Base-by-base conservation (phyloP, 2,797 vertebrate genomes). In the Petrocephalus schoutedeni region DNA sequence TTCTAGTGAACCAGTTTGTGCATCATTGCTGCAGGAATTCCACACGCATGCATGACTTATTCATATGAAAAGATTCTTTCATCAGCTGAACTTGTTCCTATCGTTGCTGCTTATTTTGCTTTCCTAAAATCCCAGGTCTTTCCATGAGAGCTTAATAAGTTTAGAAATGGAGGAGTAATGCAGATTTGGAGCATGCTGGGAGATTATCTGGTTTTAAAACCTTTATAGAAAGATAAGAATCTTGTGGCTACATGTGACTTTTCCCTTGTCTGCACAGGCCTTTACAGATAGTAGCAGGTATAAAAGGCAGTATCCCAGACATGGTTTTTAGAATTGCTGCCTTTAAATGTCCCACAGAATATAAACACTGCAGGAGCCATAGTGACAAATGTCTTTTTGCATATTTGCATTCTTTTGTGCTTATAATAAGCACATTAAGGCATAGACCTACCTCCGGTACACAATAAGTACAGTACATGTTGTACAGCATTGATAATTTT, bases 141-240 rank as follows among this genome's bases (percentile, higher is more conserved):
- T 71, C 12, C 4, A 12, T 71, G 32, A 36, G 64, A 71, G 64
- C 32, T 71, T 36, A 71, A 36, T 36, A 36, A 36, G 80, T 84
- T 84, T 54, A 84, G 80, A 84, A n/a, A 12, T 7, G 41, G n/a
- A 83, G 49, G n/a, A 83, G 80, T n/a, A 51, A n/a, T 83, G 80
- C 80, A 4, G 10, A 16, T 53, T 28, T 84, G 41, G 49, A 53
- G 49, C 10, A 28, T 80, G 41, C 74, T 49, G 74, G 49, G 74
- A 80, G 74, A 80, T 80, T 49, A 45, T 80, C 41, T 49, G 8
- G 32, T 80, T 80, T n/a, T 80, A 45, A 80, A 45, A 49, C 74
- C 41, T 21, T 28, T 45, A 45, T 1, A 80, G 41, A 49, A 80
- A 45, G 71, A 77, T 80, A 80, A 80, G 64, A 71, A 49, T 49